phyloP scores from a whole-genome alignment of 2,797 vertebrate species.

The Lutjanus campechanus region DNA sequence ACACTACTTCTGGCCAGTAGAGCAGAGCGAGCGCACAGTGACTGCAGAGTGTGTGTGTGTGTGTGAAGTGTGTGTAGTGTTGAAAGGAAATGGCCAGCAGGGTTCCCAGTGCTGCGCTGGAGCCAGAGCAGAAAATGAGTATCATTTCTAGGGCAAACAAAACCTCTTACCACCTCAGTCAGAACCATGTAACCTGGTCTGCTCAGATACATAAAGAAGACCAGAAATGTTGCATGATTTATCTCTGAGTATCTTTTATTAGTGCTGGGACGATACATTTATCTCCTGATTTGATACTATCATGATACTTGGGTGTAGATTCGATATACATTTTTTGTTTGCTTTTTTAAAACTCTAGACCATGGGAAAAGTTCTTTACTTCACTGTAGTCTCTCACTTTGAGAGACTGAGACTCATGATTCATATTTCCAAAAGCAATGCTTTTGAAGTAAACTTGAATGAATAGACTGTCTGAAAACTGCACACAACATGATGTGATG shows the following conservation, averaged over 20 bases:
- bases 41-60: conserved; percentile 15
- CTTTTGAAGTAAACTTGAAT: no score
- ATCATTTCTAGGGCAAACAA: conserved; percentile 68
- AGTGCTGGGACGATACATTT: no score
- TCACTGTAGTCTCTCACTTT: no score
- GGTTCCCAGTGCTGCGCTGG: conserved; percentile 41
- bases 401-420: no score
- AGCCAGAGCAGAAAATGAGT: conserved; percentile 50
- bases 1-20: conserved; percentile 23
- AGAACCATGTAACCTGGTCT: conserved; percentile 4
- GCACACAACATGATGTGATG: no score
- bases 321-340: no score
- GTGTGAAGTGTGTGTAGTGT: conserved; percentile 12
- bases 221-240: neutral
- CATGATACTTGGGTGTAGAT: no score
- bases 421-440: no score
- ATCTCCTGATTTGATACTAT: no score
- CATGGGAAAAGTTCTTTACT: no score
- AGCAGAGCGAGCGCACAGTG: conserved; percentile 23
- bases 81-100: conserved; percentile 55
- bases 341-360: no score
- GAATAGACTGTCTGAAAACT: no score
- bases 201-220: conserved; percentile 2
- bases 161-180: conserved; percentile 24
- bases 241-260: conserved; percentile 8